Conservation (phyloP, 53 echinoderm and acorn worm species). For the Patiria pectinifera region DNA sequence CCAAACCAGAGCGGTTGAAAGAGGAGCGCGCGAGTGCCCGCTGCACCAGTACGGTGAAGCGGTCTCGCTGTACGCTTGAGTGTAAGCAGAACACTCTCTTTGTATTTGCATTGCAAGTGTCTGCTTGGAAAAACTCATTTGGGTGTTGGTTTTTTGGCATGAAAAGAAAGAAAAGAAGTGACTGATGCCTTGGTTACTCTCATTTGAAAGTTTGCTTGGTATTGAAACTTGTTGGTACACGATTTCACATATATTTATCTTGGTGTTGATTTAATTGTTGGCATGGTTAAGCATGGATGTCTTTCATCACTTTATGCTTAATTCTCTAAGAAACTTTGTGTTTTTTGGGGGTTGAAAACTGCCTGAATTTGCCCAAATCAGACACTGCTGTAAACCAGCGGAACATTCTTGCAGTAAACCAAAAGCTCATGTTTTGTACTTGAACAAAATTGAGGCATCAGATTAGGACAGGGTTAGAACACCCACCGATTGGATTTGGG, state of each 20-base stretch:
- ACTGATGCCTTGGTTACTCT: background rate
- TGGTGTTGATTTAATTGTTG: background rate
- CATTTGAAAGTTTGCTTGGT: background rate
- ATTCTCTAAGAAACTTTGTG: background rate
- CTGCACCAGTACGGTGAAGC: slow-evolving; percentile 26
- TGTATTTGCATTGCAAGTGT: background rate
- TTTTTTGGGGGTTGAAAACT: background rate
- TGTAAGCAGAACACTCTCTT: slow-evolving; percentile 10
- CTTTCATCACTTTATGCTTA: background rate
- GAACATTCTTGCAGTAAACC: too few species aligned
- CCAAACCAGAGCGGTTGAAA: background rate
- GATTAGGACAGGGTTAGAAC: too few species aligned
- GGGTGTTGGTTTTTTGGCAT: background rate
- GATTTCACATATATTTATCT: background rate
- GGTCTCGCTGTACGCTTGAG: slow-evolving; percentile 21
- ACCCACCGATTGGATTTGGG: too few species aligned
- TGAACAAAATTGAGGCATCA: too few species aligned
- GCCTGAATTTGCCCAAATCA: too few species aligned
- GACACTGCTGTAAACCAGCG: background rate
- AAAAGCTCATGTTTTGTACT: too few species aligned
- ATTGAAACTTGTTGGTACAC: background rate
- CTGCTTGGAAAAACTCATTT: background rate
- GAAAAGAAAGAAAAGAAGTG: background rate
- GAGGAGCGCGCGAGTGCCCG: slow-evolving; percentile 15
- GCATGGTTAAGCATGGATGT: background rate